Evolutionary conservation across 2,888 invertebrate species (phyloP), one percentile per base, ranked within the genome.

Genomic region (Philopedon plagiatum): DNA sequence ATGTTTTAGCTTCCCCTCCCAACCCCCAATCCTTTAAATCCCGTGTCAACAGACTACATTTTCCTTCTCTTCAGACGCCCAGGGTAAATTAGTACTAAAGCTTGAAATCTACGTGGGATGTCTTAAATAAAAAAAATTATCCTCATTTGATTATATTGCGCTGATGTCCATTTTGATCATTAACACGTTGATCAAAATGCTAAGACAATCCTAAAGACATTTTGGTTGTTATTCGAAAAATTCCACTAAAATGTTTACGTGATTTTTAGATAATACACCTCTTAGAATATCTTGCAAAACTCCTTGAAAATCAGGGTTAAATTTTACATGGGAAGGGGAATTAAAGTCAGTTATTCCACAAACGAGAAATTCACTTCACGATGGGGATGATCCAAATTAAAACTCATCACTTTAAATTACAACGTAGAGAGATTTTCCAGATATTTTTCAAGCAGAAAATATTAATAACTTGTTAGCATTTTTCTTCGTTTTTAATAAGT

Each of bases 351-450:
- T 70, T 70, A 63, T 46, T 61, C 37, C 63, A 41, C 54, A 70
- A 70, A 70, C 56, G 62, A 49, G 57, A 54, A 54, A 54, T 54
- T 29, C 18, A 54, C 69, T 63, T 63, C 46, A 37, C 56, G 37
- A 63, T 63, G 62, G 62, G 41, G 57, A 62, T 70, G 63, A 70
- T 70, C 63, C 69, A 63, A 70, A 70, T 70, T 63, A 70, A 70
- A 63, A 70, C 56, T 63, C 57, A 63, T 63, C 63, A 37, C 32
- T 70, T 46, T 69, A 69, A 62, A 62, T 44, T 41, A 62, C 54
- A 54, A 41, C 51, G 62, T 29, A 44, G 57, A 62, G 51, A 29
- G 32, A 54, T 61, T 58, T 32, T 13, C 44, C 46, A 60, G 67
- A 34, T 67, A 60, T 15, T 60, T 37, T 23, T 49, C 32, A 39